phyloP scores from a whole-genome alignment of 2,888 invertebrate genomes.

The Torymus texanus region DNA sequence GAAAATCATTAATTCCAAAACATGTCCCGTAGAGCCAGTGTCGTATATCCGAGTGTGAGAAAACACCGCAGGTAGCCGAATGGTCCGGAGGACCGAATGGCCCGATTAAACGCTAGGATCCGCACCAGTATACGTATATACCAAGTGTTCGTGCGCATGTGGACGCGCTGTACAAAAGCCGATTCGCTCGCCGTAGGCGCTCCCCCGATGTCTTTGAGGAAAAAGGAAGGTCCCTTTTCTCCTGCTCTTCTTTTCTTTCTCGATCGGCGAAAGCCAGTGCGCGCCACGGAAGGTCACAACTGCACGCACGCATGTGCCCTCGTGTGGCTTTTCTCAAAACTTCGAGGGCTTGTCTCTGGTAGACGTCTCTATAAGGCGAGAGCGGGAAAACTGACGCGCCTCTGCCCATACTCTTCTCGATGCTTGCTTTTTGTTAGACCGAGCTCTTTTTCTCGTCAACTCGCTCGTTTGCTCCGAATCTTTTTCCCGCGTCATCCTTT shows the following conservation, averaged over 20 bases:
- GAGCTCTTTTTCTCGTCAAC: no score
- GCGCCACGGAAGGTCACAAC: constrained; percentile 13
- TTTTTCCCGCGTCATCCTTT: no score
- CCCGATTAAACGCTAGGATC: constrained; percentile 43
- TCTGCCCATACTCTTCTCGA: no score
- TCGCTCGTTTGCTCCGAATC: no score
- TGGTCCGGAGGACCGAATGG: constrained; percentile 26
- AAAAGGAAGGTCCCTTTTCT: constrained; percentile 1
- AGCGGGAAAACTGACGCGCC: background rate
- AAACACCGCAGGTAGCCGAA: constrained; percentile 33
- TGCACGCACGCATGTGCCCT: background rate
- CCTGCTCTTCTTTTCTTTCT: constrained; percentile 26
- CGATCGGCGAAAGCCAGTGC: constrained; percentile 18
- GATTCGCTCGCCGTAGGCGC: background rate
- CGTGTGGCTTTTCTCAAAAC: constrained; percentile 30
- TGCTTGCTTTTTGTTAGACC: no score
- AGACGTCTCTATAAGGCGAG: constrained; percentile 45
- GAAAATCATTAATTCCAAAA: constrained; percentile 54
- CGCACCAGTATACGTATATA: constrained; percentile 9
- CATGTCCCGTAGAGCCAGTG: constrained; percentile 1
- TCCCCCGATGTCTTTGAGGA: constrained; percentile 1
- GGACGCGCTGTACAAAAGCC: background rate
- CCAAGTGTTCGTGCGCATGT: constrained; percentile 14
- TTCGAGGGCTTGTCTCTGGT: constrained; percentile 15
- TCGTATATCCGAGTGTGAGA: constrained; percentile 39